These are phyloP conservation scores for Coryphaenoides rupestris DNA, from an alignment of 2,113 vertebrate genomes.

Conservation along the genomic window DNA sequence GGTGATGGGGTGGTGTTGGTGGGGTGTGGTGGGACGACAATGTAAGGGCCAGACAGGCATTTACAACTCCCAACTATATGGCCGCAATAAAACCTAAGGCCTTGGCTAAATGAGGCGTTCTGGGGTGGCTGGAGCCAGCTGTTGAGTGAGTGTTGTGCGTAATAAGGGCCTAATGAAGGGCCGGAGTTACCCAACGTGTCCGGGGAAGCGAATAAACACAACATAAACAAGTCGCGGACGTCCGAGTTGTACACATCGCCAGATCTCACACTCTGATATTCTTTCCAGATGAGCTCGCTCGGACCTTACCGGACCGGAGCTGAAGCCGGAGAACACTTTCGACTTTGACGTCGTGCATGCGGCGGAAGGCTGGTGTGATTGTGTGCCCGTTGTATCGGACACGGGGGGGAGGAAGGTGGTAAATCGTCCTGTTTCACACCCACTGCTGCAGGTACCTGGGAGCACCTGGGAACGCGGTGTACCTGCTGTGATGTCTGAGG, in stretches of 20 bases:
- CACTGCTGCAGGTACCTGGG: too few relatives aligned
- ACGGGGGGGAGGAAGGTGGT: too few relatives aligned
- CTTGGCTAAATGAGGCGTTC: slow-evolving; percentile 71
- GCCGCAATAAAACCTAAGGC: slow-evolving; percentile 73
- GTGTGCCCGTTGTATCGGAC: too few relatives aligned
- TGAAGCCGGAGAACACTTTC: not conserved
- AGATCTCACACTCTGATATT: too few relatives aligned
- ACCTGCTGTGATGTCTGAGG: too few relatives aligned
- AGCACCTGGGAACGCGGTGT: too few relatives aligned
- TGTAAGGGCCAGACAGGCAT: slow-evolving; percentile 70
- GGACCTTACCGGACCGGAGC: too few relatives aligned
- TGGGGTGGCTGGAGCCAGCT: slow-evolving; percentile 69
- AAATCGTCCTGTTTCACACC: too few relatives aligned
- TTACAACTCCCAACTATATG: slow-evolving; percentile 76
- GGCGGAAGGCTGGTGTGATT: too few relatives aligned
- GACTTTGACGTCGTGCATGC: not conserved
- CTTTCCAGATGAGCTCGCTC: too few relatives aligned
- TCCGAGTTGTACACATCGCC: too few relatives aligned
- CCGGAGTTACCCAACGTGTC: slow-evolving; percentile 68
- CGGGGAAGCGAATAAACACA: slow-evolving; percentile 71
- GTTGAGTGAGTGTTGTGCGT: slow-evolving; percentile 65
- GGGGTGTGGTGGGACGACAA: slow-evolving; percentile 59
- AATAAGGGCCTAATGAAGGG: slow-evolving; percentile 74
- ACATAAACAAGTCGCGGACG: slow-evolving; percentile 68
- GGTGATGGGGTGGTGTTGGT: slow-evolving; percentile 34